phyloP scores from a whole-genome alignment of 2,888 invertebrate species.

The Cephalotes varians region DNA sequence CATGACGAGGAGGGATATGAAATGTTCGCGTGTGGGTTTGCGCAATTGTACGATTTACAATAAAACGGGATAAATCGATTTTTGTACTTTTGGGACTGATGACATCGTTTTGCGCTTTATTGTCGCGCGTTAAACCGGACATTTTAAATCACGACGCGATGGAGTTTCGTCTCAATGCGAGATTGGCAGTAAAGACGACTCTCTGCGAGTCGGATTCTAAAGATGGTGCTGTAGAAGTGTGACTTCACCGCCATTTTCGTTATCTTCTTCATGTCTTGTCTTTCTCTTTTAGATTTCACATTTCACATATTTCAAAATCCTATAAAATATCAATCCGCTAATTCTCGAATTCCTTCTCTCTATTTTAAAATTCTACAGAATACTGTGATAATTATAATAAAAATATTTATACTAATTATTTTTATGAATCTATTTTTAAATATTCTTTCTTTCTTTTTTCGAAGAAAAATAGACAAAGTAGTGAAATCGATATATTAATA shows the following conservation, averaged over 20 bases:
- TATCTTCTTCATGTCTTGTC: conserved; percentile 4
- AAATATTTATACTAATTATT: not conserved
- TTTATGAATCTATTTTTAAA: not conserved
- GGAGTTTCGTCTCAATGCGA: conserved; percentile 2
- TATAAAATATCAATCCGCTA: not conserved
- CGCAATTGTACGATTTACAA: conserved; percentile 32
- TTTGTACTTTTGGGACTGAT: conserved; percentile 53
- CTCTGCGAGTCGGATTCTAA: conserved; percentile 17
- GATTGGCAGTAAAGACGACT: conserved; percentile 42
- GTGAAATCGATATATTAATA: not conserved
- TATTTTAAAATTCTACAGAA: not conserved
- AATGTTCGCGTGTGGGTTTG: conserved; percentile 1
- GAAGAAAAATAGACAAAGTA: not conserved
- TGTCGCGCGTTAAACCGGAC: conserved; percentile 47
- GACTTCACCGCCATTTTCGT: not conserved
- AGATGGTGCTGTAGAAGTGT: conserved; percentile 12
- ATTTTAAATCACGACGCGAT: conserved; percentile 39
- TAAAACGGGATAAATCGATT: conserved; percentile 50
- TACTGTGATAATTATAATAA: not conserved
- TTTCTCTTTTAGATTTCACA: conserved; percentile 14
- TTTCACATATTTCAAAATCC: conserved; percentile 8
- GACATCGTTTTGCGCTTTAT: conserved; percentile 43
- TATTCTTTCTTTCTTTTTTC: not conserved
- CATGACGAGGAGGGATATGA: conserved; percentile 19
- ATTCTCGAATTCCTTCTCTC: not conserved